Conservation (phyloP, 2,113 vertebrate species). For the Pterocles gutturalis region DNA sequence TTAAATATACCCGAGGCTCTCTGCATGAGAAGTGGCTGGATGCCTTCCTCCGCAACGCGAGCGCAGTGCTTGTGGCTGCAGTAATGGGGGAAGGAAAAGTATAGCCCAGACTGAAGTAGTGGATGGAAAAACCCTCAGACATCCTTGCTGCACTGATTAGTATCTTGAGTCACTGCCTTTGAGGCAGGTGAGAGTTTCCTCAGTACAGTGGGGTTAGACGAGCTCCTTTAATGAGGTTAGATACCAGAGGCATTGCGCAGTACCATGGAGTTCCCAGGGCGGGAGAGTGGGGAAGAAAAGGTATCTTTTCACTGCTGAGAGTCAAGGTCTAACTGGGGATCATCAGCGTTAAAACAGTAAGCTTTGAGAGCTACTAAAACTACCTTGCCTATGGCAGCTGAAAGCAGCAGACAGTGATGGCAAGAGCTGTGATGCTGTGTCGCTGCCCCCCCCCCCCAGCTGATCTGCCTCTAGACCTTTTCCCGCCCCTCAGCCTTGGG, state of each 20-base stretch:
- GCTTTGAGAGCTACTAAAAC: background rate
- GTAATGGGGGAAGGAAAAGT: slow-evolving; percentile 24
- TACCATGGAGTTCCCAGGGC: background rate
- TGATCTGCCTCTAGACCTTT: background rate
- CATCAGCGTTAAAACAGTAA: background rate
- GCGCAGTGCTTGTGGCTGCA: background rate
- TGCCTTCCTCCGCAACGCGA: background rate
- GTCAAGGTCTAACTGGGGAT: background rate
- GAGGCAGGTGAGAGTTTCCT: slow-evolving; percentile 59
- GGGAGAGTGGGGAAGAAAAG: background rate
- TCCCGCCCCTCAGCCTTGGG: background rate
- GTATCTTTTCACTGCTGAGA: background rate
- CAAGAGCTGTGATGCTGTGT: background rate
- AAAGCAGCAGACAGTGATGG: background rate
- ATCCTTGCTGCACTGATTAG: slow-evolving; percentile 25
- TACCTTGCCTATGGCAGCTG: background rate
- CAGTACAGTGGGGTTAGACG: background rate
- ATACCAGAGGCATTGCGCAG: background rate
- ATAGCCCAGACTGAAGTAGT: slow-evolving; percentile 11
- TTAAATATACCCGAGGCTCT: background rate
- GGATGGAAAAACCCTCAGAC: slow-evolving; percentile 57
- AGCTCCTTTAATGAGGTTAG: slow-evolving; percentile 52
- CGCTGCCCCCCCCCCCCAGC: background rate
- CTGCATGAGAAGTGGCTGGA: background rate
- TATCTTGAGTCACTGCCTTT: slow-evolving; percentile 61